phyloP scores from a whole-genome alignment of 2,797 vertebrate species.

The Pantherophis vulpinus region DNA sequence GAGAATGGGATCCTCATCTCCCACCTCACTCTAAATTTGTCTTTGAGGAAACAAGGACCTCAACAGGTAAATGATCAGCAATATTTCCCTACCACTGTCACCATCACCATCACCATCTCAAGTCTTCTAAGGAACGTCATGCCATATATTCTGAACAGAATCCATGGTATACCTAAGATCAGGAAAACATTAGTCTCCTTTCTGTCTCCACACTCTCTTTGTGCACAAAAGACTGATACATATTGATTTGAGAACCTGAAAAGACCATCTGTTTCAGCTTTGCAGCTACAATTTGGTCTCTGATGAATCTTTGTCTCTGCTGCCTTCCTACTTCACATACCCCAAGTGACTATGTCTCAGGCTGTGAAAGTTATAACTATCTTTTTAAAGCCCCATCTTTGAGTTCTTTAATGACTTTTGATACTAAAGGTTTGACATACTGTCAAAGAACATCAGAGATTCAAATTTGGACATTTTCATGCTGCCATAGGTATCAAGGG shows the following conservation, averaged over 20 bases:
- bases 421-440: neutral
- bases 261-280: neutral
- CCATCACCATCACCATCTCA: neutral
- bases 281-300: conserved; percentile 3
- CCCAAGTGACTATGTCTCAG: conserved; percentile 18
- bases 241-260: conserved; percentile 14
- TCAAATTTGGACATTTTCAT: neutral
- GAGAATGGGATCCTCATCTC: neutral
- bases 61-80: neutral
- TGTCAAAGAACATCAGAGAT: neutral
- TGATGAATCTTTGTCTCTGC: neutral
- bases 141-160: conserved; percentile 2
- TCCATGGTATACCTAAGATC: neutral
- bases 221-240: neutral
- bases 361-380: fast-evolving
- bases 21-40: neutral
- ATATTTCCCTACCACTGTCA: neutral
- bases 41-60: neutral
- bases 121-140: neutral
- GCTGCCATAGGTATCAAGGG: neutral
- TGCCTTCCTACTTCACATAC: neutral
- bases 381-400: conserved; percentile 14
- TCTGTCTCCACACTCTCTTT: neutral
- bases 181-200: neutral
- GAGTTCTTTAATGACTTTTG: conserved; percentile 5